These are phyloP conservation scores for Aradophagus sp. DNA, from an alignment of 1,140 invertebrate genomes.

Conservation along the genomic window DNA sequence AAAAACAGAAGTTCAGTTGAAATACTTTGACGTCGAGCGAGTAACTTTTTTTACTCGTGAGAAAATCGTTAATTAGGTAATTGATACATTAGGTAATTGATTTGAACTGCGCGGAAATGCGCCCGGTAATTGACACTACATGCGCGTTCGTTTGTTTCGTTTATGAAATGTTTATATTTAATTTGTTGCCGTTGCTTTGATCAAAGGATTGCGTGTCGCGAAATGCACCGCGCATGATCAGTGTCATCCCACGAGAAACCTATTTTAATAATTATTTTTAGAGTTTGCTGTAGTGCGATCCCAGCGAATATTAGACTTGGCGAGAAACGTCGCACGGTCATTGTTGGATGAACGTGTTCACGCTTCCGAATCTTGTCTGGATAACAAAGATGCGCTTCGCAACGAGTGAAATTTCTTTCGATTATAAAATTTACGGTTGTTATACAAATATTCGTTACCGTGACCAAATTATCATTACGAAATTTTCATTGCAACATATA, in stretches of 20 bases:
- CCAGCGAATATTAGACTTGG: slow-evolving; percentile 34
- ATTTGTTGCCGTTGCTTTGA: slow-evolving; percentile 37
- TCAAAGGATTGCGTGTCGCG: slow-evolving; percentile 26
- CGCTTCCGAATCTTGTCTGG: no score
- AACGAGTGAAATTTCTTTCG: no score
- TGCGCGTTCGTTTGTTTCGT: slow-evolving; percentile 16
- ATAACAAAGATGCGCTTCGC: no score
- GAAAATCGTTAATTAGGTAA: no score
- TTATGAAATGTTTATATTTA: slow-evolving; percentile 53
- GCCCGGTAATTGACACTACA: slow-evolving; percentile 10
- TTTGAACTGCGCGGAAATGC: background rate
- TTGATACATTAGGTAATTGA: no score
- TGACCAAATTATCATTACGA: no score
- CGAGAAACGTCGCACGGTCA: slow-evolving; percentile 8
- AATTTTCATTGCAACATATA: no score
- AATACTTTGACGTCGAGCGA: no score
- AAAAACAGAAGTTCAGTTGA: no score
- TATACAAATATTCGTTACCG: no score
- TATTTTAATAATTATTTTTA: slow-evolving; percentile 56
- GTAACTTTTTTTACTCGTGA: no score
- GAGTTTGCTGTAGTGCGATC: slow-evolving; percentile 19
- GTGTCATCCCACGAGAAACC: slow-evolving; percentile 39
- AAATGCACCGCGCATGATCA: slow-evolving; percentile 38
- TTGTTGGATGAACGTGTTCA: slow-evolving; percentile 9
- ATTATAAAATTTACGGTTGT: no score